phyloP scores from a whole-genome alignment of 2,113 vertebrate species.

The Passer montanus region DNA sequence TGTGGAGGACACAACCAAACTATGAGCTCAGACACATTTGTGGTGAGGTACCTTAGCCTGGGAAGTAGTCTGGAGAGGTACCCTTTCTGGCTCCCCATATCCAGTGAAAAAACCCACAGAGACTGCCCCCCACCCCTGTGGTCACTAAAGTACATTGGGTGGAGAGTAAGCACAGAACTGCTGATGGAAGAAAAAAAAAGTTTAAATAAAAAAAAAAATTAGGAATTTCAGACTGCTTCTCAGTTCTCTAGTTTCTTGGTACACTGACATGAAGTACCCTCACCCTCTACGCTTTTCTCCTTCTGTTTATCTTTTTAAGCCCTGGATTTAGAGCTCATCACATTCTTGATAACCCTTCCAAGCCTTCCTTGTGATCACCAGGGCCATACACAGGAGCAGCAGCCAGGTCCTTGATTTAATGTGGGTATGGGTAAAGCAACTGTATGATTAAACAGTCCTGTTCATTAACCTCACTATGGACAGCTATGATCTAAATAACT shows the following conservation, averaged over 20 bases:
- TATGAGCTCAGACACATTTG: neutral
- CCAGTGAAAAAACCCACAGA: neutral
- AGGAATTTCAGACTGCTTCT: neutral
- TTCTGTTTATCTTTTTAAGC: neutral
- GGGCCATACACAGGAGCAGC: neutral
- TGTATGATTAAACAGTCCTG: neutral
- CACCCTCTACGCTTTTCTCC: neutral
- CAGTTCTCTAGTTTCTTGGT: neutral
- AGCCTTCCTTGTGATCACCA: neutral
- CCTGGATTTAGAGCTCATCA: neutral
- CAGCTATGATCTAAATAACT: neutral
- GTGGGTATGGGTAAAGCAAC: neutral
- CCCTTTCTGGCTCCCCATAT: neutral
- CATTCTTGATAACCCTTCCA: neutral
- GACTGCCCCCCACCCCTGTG: fast-evolving
- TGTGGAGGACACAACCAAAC: neutral
- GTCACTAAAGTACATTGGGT: neutral
- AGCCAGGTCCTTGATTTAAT: neutral
- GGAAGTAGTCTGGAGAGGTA: neutral
- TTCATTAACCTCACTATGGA: neutral
- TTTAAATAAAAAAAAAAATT: neutral
- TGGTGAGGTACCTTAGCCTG: neutral
- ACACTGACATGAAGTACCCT: neutral
- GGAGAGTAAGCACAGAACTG: neutral
- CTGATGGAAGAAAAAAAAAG: neutral